Conservation (phyloP, 2,888 invertebrate genomes). For the Noctua pronuba region DNA sequence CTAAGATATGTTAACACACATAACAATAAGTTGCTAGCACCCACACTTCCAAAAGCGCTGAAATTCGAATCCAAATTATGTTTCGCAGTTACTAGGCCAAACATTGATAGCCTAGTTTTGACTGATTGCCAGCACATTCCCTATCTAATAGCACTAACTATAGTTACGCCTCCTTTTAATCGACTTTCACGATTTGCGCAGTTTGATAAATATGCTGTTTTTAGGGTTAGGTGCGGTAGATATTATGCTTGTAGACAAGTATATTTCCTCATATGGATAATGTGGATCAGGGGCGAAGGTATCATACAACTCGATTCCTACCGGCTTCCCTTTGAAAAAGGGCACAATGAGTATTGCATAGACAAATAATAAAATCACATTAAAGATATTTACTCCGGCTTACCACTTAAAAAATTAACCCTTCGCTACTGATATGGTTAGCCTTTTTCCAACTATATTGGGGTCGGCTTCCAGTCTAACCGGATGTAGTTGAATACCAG, state of each 20-base stretch:
- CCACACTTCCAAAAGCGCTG: background rate
- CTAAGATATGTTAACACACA: no score
- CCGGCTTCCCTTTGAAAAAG: no score
- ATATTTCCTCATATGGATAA: background rate
- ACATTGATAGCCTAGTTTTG: conserved; percentile 30
- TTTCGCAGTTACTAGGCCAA: conserved; percentile 11
- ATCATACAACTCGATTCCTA: no score
- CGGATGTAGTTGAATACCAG: no score
- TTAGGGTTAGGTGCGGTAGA: background rate
- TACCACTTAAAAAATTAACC: no score
- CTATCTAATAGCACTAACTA: conserved; percentile 31
- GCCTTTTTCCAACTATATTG: no score
- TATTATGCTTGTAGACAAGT: background rate
- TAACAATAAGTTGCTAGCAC: background rate
- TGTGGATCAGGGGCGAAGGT: no score
- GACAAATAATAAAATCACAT: no score
- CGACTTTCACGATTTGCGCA: conserved; percentile 37
- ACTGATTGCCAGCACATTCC: conserved; percentile 48
- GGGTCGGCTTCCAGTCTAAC: no score
- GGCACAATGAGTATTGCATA: no score
- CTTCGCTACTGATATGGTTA: no score
- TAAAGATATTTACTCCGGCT: no score
- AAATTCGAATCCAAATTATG: background rate
- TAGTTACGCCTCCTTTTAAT: conserved; percentile 26
- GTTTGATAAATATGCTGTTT: conserved; percentile 20